Percentiles rank a stretch among this genome's conserved stretches.
phyloP scores from a whole-genome alignment of 2,888 invertebrate genomes.

The Patella pellucida region DNA sequence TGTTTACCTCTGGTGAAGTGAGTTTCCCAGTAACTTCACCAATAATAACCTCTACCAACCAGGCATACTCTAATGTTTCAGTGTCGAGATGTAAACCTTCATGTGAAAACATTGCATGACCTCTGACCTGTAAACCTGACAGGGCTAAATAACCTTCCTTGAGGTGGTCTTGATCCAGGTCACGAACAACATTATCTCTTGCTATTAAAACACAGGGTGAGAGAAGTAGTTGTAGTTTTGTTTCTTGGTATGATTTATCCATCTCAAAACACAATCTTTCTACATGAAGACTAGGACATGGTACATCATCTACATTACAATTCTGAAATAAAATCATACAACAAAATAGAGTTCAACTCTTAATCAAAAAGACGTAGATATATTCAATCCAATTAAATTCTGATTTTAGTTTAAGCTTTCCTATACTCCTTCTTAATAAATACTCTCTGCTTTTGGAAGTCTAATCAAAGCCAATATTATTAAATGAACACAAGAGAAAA shows the following conservation, averaged over 20 bases:
- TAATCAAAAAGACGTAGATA: too few relatives aligned
- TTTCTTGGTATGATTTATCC: constrained; percentile 93
- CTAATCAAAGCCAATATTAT: too few relatives aligned
- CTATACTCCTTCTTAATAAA: too few relatives aligned
- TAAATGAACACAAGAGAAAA: too few relatives aligned
- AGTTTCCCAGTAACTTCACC: constrained; percentile 94
- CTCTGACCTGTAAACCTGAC: constrained; percentile 80
- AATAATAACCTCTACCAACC: constrained; percentile 94
- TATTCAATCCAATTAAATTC: too few relatives aligned
- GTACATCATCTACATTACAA: constrained; percentile 89
- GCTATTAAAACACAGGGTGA: constrained; percentile 86
- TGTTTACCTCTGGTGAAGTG: constrained; percentile 82
- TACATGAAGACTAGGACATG: constrained; percentile 78
- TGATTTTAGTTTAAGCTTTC: too few relatives aligned
- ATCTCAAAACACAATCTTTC: constrained; percentile 97
- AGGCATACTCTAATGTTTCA: constrained; percentile 96
- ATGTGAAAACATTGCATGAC: constrained; percentile 85
- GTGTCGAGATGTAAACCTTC: constrained; percentile 89
- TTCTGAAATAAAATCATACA: constrained; percentile 74
- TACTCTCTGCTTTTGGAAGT: too few relatives aligned
- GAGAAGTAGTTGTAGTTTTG: constrained; percentile 84
- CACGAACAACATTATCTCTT: constrained; percentile 65
- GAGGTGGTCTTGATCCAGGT: constrained; percentile 60
- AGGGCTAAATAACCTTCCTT: constrained; percentile 78
- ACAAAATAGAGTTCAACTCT: too few relatives aligned